Evolutionary conservation across 2,113 vertebrate genomes (phyloP), one percentile per base, ranked within the genome.

Genomic region (Heterotis niloticus): DNA sequence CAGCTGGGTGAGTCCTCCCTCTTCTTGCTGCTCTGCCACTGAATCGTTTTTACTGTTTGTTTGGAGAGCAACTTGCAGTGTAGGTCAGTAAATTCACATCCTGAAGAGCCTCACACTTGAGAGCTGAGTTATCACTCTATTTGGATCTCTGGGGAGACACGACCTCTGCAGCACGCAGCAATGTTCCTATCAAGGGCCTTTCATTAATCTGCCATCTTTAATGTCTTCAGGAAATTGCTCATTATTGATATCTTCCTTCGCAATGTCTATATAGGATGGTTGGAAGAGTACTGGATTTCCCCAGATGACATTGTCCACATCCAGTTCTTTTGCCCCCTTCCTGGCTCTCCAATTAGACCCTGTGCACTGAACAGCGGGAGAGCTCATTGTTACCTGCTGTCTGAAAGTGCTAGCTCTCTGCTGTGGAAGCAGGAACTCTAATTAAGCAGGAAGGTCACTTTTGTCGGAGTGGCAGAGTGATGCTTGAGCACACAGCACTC

Each of bases 1-100:
- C 94, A 96, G 84, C 90, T 97, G 88, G 96, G 96, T 98, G 93
- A 93, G 92, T 59, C 44, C 28, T 67, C 17, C 9, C 14, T 2
- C 60, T 4, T 0, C 14, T 14, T 4, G 4, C 5, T 62, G 20
- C 60, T 62, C 12, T 17, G 60, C 14, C 60, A 62, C 60, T 62
- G 20, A 62, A 62, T 62, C 4, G 60, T 62, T 44, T 44, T 44
- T 44, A 11, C 59, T 14, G 10, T 62, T 62, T 62, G 20, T 62
- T 62, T 62, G 59, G 13, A 20, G 11, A 11, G 11, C 59, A 20
- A 11, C 10, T 10, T 62, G 59, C 34, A 44, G 34, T 44, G 12
- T 4, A 62, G 14, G 60, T 62, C 60, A 62, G 60, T 62, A 62
- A 62, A 62, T 62, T 14, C 14, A 20, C 20, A 10, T 4, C 23